Base-by-base conservation (phyloP, 2,888 invertebrate genomes). In the Mimumesa dahlbomi region DNA sequence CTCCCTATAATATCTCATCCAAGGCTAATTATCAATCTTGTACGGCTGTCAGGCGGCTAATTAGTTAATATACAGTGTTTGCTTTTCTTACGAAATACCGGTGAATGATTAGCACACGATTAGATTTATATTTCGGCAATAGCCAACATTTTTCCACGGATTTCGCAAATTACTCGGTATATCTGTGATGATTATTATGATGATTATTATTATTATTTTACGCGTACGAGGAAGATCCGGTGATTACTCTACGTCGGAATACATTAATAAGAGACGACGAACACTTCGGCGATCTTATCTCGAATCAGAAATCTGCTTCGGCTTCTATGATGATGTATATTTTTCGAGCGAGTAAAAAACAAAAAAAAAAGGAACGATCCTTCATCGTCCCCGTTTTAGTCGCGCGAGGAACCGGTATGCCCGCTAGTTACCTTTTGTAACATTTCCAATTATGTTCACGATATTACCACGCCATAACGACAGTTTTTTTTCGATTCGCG, bases 291-390 rank as follows among this genome's bases (percentile, higher is more conserved):
- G 16, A 34, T 9, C 9, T 50, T 49, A 63, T 49, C 58, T 43
- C n/a, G 19, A 25, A 54, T 59, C 34, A 22, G 36, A 50, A 64
- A 22, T 25, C 49, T 42, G 52, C 31, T 50, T 22, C 38, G 1
- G 46, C 50, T n/a, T n/a, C 36, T 22, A 31, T 29, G 21, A 59
- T 49, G 31, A 58, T 22, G n/a, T 25, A 42, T 18, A 36, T 65
- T 54, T n/a, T 42, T 42, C 25, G 40, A 13, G 29, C n/a, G 34
- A 34, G n/a, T 1, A 34, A 34, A 36, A 49, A 14, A 25, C 3
- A 25, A 25, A 25, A 25, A 7, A 25, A 25, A 5, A 25, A 13
- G 6, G 13, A 19, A 4, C 43, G 9, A 36, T 36, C 9, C 19
- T 21, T 49, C 6, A 21, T 45, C 16, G 21, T 16, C 4, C n/a